Base-by-base conservation (phyloP, 2,888 invertebrate species). In the Digitonthophagus gazella region DNA sequence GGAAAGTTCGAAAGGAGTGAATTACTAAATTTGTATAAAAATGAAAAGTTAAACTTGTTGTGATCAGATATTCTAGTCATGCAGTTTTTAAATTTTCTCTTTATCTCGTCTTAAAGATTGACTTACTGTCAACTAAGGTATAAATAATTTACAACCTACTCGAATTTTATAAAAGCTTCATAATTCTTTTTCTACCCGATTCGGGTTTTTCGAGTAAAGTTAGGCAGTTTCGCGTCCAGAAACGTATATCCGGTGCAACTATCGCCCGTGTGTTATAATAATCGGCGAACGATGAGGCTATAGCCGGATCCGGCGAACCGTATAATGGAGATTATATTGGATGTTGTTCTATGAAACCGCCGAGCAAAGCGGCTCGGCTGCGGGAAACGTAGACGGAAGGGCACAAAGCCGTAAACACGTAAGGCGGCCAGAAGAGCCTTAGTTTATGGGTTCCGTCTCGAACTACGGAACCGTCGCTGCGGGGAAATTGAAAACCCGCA, bases 241-340 rank as follows among this genome's bases (percentile, higher is more conserved):
- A 44, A 44, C 28, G 6, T 44, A 44, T 44, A 6, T 6, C 11
- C 11, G 28, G 28, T 44, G 28, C 28, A 44, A 6, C 28, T 44
- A 8, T 44, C 28, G 6, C 28, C 28, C 28, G 61, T 61, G 61
- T 61, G 61, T 61, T 61, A 61, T 61, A 61, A 61, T 61, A 61
- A 61, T 61, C 61, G 61, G 18, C 18, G 61, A 19, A 20, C 20
- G 20, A 20, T 61, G 20, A 61, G 19, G 18, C 61, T 18, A 61
- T 61, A 61, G 18, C 20, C 61, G 19, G 28, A 44, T 44, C 18
- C 61, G 61, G 61, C 61, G 18, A 61, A 61, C 61, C 61, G 61
- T 61, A 61, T 61, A 61, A 61, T 61, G 61, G 61, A 61, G 61
- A 61, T 61, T 61, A 61, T 61, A 61, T 19, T 61, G 20, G 61